Conservation (phyloP, 2,797 vertebrate species). For the Phalanger gymnotis region DNA sequence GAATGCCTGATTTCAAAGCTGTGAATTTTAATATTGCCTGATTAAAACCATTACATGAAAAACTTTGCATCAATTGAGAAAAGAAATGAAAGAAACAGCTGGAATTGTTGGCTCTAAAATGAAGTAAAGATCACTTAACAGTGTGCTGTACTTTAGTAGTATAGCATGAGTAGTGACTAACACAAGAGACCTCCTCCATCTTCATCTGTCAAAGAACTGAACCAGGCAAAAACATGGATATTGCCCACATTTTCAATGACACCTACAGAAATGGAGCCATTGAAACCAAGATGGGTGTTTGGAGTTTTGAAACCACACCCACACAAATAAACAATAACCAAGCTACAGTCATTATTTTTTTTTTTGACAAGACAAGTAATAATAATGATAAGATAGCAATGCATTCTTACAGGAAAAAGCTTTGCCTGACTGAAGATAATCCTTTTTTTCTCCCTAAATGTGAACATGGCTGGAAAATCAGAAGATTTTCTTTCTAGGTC, state of each 20-base stretch:
- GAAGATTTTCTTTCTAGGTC: slow-evolving; percentile 69
- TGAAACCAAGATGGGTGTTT: slow-evolving; percentile 1
- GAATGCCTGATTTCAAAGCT: not conserved
- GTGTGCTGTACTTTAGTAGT: slow-evolving; percentile 51
- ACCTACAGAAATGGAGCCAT: slow-evolving; percentile 14
- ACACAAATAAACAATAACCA: slow-evolving; percentile 69
- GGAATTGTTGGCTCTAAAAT: slow-evolving; percentile 18
- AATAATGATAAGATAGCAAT: slow-evolving; percentile 58
- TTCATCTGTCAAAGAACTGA: slow-evolving; percentile 48
- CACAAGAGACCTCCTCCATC: slow-evolving; percentile 9
- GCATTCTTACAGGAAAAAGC: slow-evolving; percentile 68
- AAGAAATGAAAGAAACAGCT: not conserved
- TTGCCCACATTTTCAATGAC: not conserved
- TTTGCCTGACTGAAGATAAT: slow-evolving; percentile 75
- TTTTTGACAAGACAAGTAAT: slow-evolving; percentile 66
- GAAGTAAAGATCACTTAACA: slow-evolving; percentile 30
- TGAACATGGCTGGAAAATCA: slow-evolving; percentile 46
- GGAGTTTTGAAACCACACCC: not conserved
- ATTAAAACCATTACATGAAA: not conserved
- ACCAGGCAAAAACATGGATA: not conserved
- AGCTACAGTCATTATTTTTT: slow-evolving; percentile 16
- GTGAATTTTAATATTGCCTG: slow-evolving; percentile 48
- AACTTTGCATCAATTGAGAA: not conserved
- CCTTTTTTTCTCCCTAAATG: slow-evolving; percentile 68
- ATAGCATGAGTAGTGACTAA: slow-evolving; percentile 14